These are phyloP conservation scores for Meloidogyne hapla DNA, from an alignment of 1,140 invertebrate species.

Conservation along the genomic window DNA sequence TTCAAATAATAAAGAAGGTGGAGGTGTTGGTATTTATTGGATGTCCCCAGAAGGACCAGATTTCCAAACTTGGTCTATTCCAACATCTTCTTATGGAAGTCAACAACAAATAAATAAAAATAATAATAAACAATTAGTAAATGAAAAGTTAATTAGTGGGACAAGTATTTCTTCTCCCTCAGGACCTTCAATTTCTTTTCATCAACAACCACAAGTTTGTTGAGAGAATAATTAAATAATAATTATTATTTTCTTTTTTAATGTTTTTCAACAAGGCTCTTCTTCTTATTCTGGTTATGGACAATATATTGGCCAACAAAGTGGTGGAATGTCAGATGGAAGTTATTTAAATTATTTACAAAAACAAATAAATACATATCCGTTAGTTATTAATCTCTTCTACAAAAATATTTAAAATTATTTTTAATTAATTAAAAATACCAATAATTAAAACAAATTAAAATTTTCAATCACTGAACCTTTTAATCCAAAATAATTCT, in stretches of 20 bases:
- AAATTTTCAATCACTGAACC: too few relatives aligned
- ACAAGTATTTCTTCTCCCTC: neutral
- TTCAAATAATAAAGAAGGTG: neutral
- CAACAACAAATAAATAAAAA: neutral
- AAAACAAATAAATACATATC: slow-evolving; percentile 45
- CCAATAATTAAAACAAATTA: too few relatives aligned
- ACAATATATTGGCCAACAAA: slow-evolving; percentile 12
- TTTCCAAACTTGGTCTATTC: neutral
- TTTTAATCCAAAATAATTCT: too few relatives aligned
- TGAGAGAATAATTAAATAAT: neutral
- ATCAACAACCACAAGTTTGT: neutral
- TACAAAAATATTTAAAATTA: too few relatives aligned
- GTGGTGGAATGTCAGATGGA: slow-evolving; percentile 35
- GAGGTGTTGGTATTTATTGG: slow-evolving; percentile 1
- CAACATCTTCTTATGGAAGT: neutral
- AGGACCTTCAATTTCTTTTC: neutral
- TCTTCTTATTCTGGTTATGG: slow-evolving; percentile 19
- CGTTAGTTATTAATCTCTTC: too few relatives aligned
- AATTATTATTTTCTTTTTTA: neutral
- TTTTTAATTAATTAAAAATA: too few relatives aligned
- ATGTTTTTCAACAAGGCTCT: neutral
- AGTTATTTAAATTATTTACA: slow-evolving; percentile 53
- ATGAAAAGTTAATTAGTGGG: neutral
- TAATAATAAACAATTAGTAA: neutral
- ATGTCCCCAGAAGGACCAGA: neutral